Evolutionary conservation across 2,797 vertebrate species (phyloP).

Genomic region (Galagoides demidoff): DNA sequence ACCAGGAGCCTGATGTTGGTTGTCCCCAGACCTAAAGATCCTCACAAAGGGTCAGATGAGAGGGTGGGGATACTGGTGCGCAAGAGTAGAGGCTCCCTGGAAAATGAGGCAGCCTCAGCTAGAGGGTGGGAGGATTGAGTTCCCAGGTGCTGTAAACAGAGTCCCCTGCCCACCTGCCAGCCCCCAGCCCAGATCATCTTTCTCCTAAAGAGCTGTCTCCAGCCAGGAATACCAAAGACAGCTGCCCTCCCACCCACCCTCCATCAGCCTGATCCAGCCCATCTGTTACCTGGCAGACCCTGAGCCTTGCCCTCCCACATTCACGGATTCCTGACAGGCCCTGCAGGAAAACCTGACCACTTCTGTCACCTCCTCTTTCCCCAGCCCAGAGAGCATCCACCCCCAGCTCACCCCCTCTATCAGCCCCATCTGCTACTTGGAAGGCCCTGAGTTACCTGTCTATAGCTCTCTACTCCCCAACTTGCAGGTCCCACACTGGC

Average conservation of each 20-base stretch:
- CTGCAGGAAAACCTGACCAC: neutral
- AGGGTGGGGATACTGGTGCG: neutral
- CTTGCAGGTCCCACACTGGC: neutral
- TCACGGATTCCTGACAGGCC: neutral
- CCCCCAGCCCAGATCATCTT: conserved; percentile 64
- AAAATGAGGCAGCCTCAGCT: neutral
- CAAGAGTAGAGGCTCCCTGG: neutral
- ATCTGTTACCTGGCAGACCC: conserved; percentile 12
- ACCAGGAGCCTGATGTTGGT: neutral
- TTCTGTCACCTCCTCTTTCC: neutral
- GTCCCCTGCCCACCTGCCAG: conserved; percentile 1
- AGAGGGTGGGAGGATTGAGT: conserved; percentile 16
- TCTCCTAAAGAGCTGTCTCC: conserved; percentile 29
- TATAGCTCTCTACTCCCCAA: neutral
- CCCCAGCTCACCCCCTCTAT: neutral
- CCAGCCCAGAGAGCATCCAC: neutral
- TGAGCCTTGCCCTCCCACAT: neutral
- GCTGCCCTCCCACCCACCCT: neutral
- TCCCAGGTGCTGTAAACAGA: conserved; percentile 53
- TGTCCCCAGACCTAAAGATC: neutral
- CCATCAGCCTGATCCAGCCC: neutral
- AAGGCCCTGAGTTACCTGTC: neutral
- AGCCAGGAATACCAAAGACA: neutral
- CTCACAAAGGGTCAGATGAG: neutral
- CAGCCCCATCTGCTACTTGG: neutral